A percentile compares a stretch with the other conserved stretches of the same genome.
Conservation (phyloP, 2,888 invertebrate genomes). For the Aspidapion aeneum region DNA sequence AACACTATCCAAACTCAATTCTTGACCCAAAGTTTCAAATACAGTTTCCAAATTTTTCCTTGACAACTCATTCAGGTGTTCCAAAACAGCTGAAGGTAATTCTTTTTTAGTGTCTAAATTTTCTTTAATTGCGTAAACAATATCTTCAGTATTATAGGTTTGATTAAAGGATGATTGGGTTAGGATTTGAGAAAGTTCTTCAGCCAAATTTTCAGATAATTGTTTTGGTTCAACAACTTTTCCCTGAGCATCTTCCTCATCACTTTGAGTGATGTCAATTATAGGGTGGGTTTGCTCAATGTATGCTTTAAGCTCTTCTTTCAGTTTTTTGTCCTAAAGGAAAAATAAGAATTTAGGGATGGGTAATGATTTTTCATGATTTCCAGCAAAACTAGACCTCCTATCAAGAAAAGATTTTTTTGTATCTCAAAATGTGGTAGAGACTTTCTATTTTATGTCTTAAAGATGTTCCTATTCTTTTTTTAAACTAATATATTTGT, state of each 20-base stretch:
- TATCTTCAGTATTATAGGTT: conserved; percentile 14
- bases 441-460: no score
- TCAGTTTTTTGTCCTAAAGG: conserved; percentile 14
- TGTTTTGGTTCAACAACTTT: background rate
- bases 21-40: conserved; percentile 20
- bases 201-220: background rate
- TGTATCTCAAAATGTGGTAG: no score
- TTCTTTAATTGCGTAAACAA: conserved; percentile 26
- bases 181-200: background rate
- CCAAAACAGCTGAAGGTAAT: conserved; percentile 20
- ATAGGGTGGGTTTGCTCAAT: conserved; percentile 6
- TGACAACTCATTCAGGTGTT: conserved; percentile 20
- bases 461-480: no score
- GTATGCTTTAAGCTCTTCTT: conserved; percentile 16
- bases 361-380: no score
- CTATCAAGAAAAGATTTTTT: no score
- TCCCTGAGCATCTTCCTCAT: conserved; percentile 16
- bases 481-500: no score
- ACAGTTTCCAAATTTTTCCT: conserved; percentile 18
- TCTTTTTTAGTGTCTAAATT: conserved; percentile 22
- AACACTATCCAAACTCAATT: conserved; percentile 24
- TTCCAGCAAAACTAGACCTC: no score
- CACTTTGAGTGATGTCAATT: conserved; percentile 25
- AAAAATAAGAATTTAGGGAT: conserved; percentile 8
- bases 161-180: background rate